Evolutionary conservation across 2,888 invertebrate species (phyloP).

Genomic region (Trachelus stipa): DNA sequence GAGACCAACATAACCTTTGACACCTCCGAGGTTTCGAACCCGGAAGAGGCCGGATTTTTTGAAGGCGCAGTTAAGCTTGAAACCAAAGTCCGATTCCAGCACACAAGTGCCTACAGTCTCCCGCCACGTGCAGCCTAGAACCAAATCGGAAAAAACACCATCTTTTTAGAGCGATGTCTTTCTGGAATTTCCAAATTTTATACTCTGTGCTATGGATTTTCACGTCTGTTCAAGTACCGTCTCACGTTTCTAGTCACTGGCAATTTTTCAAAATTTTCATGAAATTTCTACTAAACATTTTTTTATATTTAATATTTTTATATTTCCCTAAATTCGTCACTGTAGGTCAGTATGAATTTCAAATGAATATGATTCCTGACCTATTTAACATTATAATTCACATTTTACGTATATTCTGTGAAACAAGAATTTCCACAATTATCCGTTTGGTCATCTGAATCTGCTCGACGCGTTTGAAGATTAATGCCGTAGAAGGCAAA

Average conservation of each 20-base stretch:
- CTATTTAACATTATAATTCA: background rate
- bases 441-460: background rate
- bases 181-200: conserved; percentile 16
- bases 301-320: no score
- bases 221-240: background rate
- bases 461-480: background rate
- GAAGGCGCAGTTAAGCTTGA: conserved; percentile 92
- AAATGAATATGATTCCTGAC: background rate
- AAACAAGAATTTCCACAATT: background rate
- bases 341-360: background rate
- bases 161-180: conserved; percentile 28
- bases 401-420: background rate
- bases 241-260: background rate
- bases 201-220: conserved; percentile 56
- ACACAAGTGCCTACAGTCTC: conserved; percentile 84
- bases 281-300: background rate
- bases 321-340: background rate
- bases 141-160: conserved; percentile 57
- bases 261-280: background rate
- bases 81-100: conserved; percentile 89
- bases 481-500: conserved; percentile 29
- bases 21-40: conserved; percentile 89
- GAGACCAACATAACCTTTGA: conserved; percentile 90
- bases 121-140: conserved; percentile 73
- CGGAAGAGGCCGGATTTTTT: conserved; percentile 92